Base-by-base conservation (phyloP, 2,797 vertebrate genomes). In the Valencia hispanica region DNA sequence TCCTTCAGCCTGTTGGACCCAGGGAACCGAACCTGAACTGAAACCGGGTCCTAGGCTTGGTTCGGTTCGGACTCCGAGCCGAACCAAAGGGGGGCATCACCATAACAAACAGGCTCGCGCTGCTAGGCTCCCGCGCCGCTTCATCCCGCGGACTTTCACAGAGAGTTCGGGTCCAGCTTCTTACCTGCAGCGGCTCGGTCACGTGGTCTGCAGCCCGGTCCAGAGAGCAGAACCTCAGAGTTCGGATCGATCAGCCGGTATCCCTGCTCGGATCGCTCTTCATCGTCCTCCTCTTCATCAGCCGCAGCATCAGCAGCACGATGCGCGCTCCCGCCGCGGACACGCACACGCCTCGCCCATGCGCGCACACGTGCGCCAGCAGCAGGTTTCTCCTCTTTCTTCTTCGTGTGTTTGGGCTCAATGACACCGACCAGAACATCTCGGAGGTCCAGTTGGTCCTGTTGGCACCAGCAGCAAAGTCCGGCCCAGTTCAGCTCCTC, bases 311-410 rank as follows among this genome's bases (percentile, higher is more conserved):
- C 76, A 55, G 53, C 69, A 84, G 85, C 77, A 83, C 53, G 32
- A 77, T 30, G 86, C 84, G 88, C 89, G 90, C 66, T 65, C 87
- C 41, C 86, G 12, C 34, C 17, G 43, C 78, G 80, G 79, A 82
- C 80, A 53, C 43, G 73, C 32, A 17, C 75, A 65, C 74, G 74
- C 72, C 36, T 55, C 45, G 53, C 18, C 25, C 59, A 34, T 14
- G 79, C 70, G 72, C 72, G 72, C 84, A 0, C 70, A 50, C 50
- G n/a, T 11, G 43, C 55, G 25, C 14, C 72, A 36, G 10, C 5
- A 20, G 71, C 8, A 41, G 14, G 57, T 61, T 61, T 18, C 45
- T 15, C 0, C 10, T 68, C 20, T 5, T 5, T 22, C 30, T 34
- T 34, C 69, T n/a, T 34, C 27, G 69, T 27, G 17, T 47, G 43